Conservation (phyloP, 1,140 invertebrate species). For the Drosophila arawakana region DNA sequence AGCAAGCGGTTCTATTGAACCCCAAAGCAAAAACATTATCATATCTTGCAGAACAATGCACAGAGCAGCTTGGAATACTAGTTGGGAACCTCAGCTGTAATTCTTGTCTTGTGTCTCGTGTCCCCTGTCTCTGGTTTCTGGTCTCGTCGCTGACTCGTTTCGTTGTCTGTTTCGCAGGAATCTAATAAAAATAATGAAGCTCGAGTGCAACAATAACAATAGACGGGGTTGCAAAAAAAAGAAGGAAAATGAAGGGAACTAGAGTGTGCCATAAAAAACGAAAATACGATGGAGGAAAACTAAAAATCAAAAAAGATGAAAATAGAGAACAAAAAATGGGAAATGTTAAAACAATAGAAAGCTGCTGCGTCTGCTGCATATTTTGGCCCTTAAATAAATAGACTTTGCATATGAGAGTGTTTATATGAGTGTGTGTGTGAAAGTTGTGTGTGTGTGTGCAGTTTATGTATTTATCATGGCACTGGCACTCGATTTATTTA, state of each 20-base stretch:
- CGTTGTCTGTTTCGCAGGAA: conserved; percentile 46
- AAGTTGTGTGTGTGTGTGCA: conserved; percentile 16
- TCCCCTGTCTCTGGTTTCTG: no score
- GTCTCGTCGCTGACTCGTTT: conserved; percentile 4
- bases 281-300: conserved; percentile 27
- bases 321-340: conserved; percentile 7
- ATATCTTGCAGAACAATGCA: conserved; percentile 49
- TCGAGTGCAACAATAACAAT: conserved; percentile 58
- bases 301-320: no score
- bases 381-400: conserved; percentile 70
- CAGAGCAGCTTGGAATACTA: conserved; percentile 19
- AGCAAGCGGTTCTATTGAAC: conserved; percentile 74
- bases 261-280: conserved; percentile 63
- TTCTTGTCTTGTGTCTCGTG: neutral
- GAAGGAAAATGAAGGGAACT: neutral
- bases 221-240: conserved; percentile 10
- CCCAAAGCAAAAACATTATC: conserved; percentile 60
- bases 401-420: conserved; percentile 66
- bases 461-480: conserved; percentile 55
- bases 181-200: conserved; percentile 80
- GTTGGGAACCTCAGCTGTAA: conserved; percentile 13
- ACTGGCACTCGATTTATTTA: conserved; percentile 77
- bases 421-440: conserved; percentile 20
- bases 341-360: conserved; percentile 76
- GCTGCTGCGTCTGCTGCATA: conserved; percentile 68